These are phyloP conservation scores for Agrotis segetum DNA, from an alignment of 2,888 invertebrate genomes.

Conservation along the genomic window DNA sequence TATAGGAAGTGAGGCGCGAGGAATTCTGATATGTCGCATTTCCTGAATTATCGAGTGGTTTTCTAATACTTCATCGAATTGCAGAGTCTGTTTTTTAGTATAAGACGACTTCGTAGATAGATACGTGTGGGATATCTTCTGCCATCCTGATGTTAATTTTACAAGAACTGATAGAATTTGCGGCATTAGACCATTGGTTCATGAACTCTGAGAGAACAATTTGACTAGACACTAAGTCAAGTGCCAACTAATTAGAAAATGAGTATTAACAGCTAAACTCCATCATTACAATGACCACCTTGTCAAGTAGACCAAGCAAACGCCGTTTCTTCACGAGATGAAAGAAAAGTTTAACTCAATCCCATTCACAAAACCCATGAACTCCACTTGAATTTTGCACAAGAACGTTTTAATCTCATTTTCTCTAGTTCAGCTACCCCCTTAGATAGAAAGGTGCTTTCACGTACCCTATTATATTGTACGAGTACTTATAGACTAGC, in stretches of 20 bases:
- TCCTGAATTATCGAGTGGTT: conserved; percentile 4
- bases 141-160: too few species aligned
- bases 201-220: too few species aligned
- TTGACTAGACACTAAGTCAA: too few species aligned
- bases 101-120: neutral
- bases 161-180: too few species aligned
- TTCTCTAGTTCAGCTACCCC: too few species aligned
- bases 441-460: neutral
- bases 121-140: too few species aligned
- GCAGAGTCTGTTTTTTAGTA: neutral
- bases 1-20: neutral
- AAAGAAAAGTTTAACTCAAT: conserved; percentile 11
- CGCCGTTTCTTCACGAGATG: neutral
- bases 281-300: neutral
- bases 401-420: neutral
- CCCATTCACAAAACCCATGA: neutral
- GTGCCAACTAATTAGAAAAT: conserved; percentile 4
- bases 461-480: neutral
- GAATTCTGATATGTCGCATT: neutral
- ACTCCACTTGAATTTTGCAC: neutral
- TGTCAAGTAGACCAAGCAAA: conserved; percentile 9
- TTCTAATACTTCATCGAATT: neutral
- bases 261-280: neutral
- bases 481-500: too few species aligned
- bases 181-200: too few species aligned